Base-by-base conservation (phyloP, 2,113 vertebrate species). In the Clarias gariepinus region DNA sequence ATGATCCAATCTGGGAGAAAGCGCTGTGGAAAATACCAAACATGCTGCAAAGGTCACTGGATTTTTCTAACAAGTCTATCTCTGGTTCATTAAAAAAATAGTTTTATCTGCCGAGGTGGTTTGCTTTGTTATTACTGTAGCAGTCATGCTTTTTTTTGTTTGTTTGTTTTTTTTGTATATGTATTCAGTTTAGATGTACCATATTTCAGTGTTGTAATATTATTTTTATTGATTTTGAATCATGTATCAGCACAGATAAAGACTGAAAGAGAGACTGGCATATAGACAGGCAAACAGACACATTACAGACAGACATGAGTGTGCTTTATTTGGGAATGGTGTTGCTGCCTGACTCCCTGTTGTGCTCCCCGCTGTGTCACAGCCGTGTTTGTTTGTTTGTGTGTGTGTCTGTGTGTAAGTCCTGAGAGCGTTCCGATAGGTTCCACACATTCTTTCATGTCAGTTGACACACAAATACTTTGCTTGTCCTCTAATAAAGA, bases 321-420 rank as follows among this genome's bases (percentile, higher is more conserved):
- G 57, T 86, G 47, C 36, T 47, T 47, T 74, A 23, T 74, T 11
- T 74, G 21, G 10, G 71, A 47, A 47, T 94, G 92, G 90, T 93
- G 93, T 94, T 94, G 91, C 91, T 90, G 89, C 87, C 84, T 89
- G 91, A 92, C 90, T 91, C 86, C 93, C 93, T 58, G 84, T 87
- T n/a, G 91, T 88, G 91, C 71, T 82, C 85, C 85, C 89, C 91
- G 21, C 92, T 91, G 89, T 92, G 90, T 92, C 89, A 90, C 89
- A 81, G 88, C 86, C 91, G 8, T 94, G 87, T 94, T 90, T 87
- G 68, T 74, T 71, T 69, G 60, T 86, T 64, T 77, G 16, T 63
- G 63, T 66, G 9, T 66, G 64, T 68, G 66, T 68, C 15, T 30
- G n/a, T 69, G 66, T 69, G 30, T 9, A 3, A 9, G 23, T 15